Percentiles rank a stretch among this genome's conserved stretches.
Conservation (phyloP, 2,113 vertebrate species). For the Tetrax tetrax region DNA sequence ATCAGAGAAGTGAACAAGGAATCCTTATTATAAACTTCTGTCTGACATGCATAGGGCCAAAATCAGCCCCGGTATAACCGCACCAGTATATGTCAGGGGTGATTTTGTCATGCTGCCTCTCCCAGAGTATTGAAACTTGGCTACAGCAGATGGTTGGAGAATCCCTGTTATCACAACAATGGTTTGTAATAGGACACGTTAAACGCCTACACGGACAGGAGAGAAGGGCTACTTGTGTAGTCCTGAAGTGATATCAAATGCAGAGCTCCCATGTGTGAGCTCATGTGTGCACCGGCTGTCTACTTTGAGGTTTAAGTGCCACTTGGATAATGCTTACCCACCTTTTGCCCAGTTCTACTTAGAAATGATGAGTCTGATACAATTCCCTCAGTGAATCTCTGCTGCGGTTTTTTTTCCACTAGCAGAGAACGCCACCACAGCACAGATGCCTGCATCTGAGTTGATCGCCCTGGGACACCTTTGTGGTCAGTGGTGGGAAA, state of each 20-base stretch:
- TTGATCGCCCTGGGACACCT: background rate
- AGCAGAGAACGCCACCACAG: background rate
- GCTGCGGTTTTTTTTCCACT: background rate
- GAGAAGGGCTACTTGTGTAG: background rate
- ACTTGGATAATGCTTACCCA: background rate
- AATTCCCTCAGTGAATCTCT: background rate
- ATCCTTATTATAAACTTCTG: constrained; percentile 55
- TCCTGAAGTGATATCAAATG: background rate
- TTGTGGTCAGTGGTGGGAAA: background rate
- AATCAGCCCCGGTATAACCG: background rate
- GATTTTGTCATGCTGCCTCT: background rate
- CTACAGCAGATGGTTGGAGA: background rate
- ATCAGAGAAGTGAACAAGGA: constrained; percentile 15
- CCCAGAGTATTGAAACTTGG: background rate
- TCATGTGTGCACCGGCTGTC: background rate
- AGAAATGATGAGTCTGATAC: background rate
- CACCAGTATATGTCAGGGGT: background rate
- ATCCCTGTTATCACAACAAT: constrained; percentile 44
- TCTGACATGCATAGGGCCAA: background rate
- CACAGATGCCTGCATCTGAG: background rate
- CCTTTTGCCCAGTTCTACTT: background rate
- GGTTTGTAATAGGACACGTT: background rate
- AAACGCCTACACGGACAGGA: background rate
- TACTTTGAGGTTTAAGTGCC: background rate
- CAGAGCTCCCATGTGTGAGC: background rate